Conservation (phyloP, 2,888 invertebrate genomes). For the Drosophila cognata region DNA sequence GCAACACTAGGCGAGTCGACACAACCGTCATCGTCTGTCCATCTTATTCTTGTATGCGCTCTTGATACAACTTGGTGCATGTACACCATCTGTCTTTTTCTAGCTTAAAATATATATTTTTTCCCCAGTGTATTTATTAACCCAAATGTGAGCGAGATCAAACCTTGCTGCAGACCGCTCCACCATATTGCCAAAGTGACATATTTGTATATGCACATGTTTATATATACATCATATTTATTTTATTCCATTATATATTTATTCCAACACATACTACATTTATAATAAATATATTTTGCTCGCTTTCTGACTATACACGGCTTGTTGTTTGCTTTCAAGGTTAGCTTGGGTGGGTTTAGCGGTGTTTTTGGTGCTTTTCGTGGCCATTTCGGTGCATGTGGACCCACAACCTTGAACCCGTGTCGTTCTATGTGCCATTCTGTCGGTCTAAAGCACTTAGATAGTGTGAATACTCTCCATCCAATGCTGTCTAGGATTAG, state of each 20-base stretch:
- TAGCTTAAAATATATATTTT: no score
- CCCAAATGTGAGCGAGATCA: conserved; percentile 27
- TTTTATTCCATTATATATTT: background rate
- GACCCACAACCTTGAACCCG: conserved; percentile 47
- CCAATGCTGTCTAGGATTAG: conserved; percentile 19
- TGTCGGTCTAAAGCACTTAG: background rate
- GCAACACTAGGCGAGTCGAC: no score
- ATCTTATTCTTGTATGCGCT: no score
- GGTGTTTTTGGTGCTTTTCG: conserved; percentile 6
- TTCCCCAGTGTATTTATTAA: conserved; percentile 25
- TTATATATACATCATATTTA: background rate
- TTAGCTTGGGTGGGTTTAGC: conserved; percentile 9
- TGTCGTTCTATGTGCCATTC: conserved; percentile 6
- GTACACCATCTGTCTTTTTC: background rate
- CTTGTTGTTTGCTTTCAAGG: conserved; percentile 42
- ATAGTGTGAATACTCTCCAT: conserved; percentile 6
- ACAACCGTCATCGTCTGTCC: no score
- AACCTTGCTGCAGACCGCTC: background rate
- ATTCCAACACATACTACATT: background rate
- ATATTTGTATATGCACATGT: background rate
- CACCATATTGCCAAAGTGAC: background rate
- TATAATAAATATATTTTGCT: conserved; percentile 1
- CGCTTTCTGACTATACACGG: conserved; percentile 9
- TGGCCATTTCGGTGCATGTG: conserved; percentile 1
- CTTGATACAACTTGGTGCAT: background rate